Base-by-base conservation (phyloP, 2,797 vertebrate species). In the Propithecus perrieri region DNA sequence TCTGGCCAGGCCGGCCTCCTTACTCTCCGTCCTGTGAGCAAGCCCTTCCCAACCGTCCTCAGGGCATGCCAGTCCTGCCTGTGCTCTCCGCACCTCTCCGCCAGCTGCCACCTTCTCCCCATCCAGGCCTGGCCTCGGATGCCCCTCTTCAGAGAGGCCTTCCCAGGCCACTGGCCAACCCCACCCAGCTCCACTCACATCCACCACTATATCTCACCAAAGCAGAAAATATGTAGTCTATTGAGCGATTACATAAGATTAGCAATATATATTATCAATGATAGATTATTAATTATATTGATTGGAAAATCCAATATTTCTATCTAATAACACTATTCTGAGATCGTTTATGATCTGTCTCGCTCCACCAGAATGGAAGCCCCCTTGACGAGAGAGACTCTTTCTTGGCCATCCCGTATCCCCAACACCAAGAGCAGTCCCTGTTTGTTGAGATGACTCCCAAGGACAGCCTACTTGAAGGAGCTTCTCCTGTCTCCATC, bases 11-110 rank as follows among this genome's bases (percentile, higher is more conserved):
- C 38, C 6, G n/a, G 8, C 7, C 43, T 48, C 72, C 41, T 28
- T 17, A 10, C 30, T 17, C 57, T 57, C 12, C 33, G 4, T 33
- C 69, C 79, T 85, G 76, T 26, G 38, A 38, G 12, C 74, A 46
- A 38, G 12, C 53, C 14, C 5, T 30, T 17, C 33, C 46, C 14
- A 15, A 5, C 53, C 7, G 1, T 20, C 26, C 35, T 43, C 43
- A 4, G 17, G 33, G 33, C 14, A 10, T 2, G 1, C 35, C 30
- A 41, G 4, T 3, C 55, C 33, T 48, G 41, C 3, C 0, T 3
- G 13, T 48, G 59, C 13, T 20, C 30, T 57, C n/a, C 9, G 50
- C 5, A 85, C 10, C 50, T 76, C 33, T 33, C 38, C 38, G 26
- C 5, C 5, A 0, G 1, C 7, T 6, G 43, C 81, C 33, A 1